Base-by-base conservation (phyloP, 2,113 vertebrate genomes). In the Podilymbus podiceps region DNA sequence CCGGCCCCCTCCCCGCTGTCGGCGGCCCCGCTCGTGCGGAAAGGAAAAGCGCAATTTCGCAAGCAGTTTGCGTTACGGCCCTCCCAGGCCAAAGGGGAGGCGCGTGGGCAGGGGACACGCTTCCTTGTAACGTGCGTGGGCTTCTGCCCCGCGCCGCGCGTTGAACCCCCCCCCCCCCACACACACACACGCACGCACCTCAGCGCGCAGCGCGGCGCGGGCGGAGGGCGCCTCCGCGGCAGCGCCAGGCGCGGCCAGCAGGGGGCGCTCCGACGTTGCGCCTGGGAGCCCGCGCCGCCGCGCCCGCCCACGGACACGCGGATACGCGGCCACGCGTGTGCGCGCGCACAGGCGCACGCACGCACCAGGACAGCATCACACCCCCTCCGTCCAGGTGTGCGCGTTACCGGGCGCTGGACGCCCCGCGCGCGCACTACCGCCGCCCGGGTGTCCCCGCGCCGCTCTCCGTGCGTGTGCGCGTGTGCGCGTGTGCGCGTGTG, bases 221-320 rank as follows among this genome's bases (percentile, higher is more conserved):
- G 55, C 79, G 79, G 73, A 27, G 56, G 42, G 60, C 85, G 69
- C 31, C 67, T 20, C 33, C 35, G 46, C 53, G 11, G 50, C 47
- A 5, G 33, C 27, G 21, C 94, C 35, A 8, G 7, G 21, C 3
- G 15, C 15, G 18, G 93, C 98, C 99, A 98, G 99, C 98, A 99
- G 99, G 99, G 99, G 99, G 98, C 98, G 98, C 99, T 98, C 98
- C 97, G 96, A 98, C 92, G 98, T 98, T 97, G 94, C 63, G 85
- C 93, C 96, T 98, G 89, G 84, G 10, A 79, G 89, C 30, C 9
- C 42, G 80, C 42, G 53, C 58, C 3, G 66, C 46, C 21, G 49
- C 9, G 64, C 23, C 38, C 59, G 80, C 84, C 63, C 47, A 50
- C 66, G 71, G 22, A 10, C 74, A 3, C 38, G 22, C 40, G 20